A percentile compares a stretch with the other conserved stretches of the same genome.
Conservation (phyloP, 2,797 vertebrate genomes). For the Bradypodion ventrale region DNA sequence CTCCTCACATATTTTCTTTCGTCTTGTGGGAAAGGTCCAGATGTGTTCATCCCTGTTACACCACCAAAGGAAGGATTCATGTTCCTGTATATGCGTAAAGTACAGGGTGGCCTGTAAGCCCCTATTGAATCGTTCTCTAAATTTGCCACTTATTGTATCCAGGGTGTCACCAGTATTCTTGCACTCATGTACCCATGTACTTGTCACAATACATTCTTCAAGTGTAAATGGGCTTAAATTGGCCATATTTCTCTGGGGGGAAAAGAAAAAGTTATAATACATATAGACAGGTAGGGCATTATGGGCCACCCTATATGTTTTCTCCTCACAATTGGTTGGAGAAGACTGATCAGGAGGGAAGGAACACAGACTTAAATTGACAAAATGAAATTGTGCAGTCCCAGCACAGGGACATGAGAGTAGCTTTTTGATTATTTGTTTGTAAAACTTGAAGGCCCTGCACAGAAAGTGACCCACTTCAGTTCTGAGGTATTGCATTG, state of each 20-base stretch:
- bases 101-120: too few species aligned
- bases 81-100: background rate
- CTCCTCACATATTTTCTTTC: conserved; percentile 51
- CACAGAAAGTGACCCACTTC: background rate
- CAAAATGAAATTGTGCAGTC: background rate
- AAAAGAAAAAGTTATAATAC: too few species aligned
- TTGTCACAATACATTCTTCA: too few species aligned
- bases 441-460: background rate
- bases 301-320: too few species aligned
- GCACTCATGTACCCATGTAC: too few species aligned
- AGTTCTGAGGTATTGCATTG: background rate
- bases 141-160: too few species aligned
- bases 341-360: background rate
- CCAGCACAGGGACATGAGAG: background rate
- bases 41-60: background rate
- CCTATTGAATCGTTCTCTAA: too few species aligned
- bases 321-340: background rate
- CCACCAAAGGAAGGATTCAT: background rate
- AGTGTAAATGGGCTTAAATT: too few species aligned
- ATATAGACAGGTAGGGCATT: too few species aligned
- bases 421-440: background rate
- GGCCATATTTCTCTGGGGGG: too few species aligned
- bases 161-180: too few species aligned
- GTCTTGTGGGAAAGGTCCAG: conserved; percentile 44
- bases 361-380: background rate